Base-by-base conservation (phyloP, 2,888 invertebrate species). In the Lycaena phlaeas region DNA sequence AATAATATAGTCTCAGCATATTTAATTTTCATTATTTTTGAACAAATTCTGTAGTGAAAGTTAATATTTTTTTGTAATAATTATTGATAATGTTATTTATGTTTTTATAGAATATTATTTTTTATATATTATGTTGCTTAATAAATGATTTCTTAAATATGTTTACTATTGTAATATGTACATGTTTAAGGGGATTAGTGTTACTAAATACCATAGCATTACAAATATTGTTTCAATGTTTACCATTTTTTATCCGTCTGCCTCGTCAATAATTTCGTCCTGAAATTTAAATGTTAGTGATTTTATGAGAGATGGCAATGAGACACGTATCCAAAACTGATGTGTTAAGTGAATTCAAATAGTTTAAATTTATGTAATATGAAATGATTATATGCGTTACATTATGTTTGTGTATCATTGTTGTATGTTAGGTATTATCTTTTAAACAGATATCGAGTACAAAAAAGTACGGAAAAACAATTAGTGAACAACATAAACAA, bases 231-330 rank as follows among this genome's bases (percentile, higher is more conserved):
- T n/a, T n/a, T 42, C 34, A 58, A 51, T 59, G 56, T 69, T 92
- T 92, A 93, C 92, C 92, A 92, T 91, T 91, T 90, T 68, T 90
- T 90, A 87, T 92, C 92, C 88, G 88, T 90, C 88, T 91, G 92
- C 87, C 92, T 90, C 81, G 91, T 91, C 88, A 92, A 91, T 82
- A 91, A 89, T 88, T 92, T 92, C 87, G 92, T 92, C 91, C 92
- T 93, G 92, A 81, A 92, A 92, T 87, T 82, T 71, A 85, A 85
- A 64, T 73, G 79, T 79, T 78, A 79, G 78, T 71, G 67, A 74
- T 81, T 79, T 72, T 68, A 85, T 78, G 77, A 68, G 56, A 66
- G 60, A 52, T 68, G 69, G 63, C 60, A n/a, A 45, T 48, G 47
- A 45, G 45, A 42, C 40, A 48, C n/a, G n/a, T n/a, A n/a, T 40